These are phyloP conservation scores for Poeciliopsis turrubarensis DNA, from an alignment of 2,113 vertebrate species.

Conservation along the genomic window DNA sequence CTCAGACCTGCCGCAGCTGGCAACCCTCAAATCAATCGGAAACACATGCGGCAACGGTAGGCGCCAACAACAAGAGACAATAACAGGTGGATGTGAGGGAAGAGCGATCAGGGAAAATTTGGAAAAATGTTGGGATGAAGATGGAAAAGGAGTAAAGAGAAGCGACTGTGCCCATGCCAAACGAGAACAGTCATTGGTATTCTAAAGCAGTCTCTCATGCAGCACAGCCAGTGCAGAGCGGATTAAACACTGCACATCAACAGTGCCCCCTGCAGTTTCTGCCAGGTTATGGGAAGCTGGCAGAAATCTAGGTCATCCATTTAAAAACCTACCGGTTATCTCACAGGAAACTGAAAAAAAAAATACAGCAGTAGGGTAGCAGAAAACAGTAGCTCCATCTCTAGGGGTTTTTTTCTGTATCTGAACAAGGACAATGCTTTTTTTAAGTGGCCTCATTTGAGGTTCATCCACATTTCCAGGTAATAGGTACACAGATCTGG, in stretches of 20 bases:
- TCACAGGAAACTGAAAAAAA: conserved; percentile 56
- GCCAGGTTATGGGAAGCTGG: background rate
- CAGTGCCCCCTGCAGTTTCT: conserved; percentile 72
- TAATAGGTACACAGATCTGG: conserved; percentile 2
- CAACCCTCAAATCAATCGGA: conserved; percentile 47
- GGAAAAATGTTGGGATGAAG: conserved; percentile 23
- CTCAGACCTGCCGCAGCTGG: conserved; percentile 58
- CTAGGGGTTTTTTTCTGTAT: conserved; percentile 52
- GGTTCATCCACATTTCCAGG: conserved; percentile 29
- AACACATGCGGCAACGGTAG: conserved; percentile 24
- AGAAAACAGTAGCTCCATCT: conserved; percentile 50
- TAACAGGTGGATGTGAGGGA: conserved; percentile 56
- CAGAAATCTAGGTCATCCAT: conserved; percentile 76
- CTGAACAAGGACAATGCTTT: conserved; percentile 58
- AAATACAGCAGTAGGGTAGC: conserved; percentile 42
- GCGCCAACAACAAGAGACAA: conserved; percentile 22
- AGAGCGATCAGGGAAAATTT: conserved; percentile 32
- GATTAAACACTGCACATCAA: conserved; percentile 38
- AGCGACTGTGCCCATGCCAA: conserved; percentile 34
- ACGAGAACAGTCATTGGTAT: conserved; percentile 76
- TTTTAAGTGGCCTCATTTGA: conserved; percentile 69
- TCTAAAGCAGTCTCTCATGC: conserved; percentile 76
- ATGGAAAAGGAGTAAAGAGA: conserved; percentile 32
- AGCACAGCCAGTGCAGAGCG: conserved; percentile 57
- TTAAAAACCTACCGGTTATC: conserved; percentile 46